Conservation (phyloP, 2,113 vertebrate species). For the Nothobranchius furzeri region DNA sequence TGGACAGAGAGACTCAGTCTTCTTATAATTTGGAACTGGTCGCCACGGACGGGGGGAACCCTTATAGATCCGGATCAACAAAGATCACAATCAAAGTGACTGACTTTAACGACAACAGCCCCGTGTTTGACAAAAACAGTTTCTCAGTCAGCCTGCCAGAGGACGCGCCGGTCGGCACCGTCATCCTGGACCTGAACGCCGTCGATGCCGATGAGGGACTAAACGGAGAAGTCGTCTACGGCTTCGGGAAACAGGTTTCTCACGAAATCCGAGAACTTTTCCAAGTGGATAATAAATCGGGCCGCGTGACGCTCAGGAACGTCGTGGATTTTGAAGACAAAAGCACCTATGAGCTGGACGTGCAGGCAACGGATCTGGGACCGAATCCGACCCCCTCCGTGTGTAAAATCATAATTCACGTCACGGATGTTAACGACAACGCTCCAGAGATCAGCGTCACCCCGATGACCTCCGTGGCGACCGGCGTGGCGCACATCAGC, state of each 20-base stretch:
- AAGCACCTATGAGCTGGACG: conserved; percentile 89
- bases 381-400: conserved; percentile 85
- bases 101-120: conserved; percentile 94
- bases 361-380: conserved; percentile 89
- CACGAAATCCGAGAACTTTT: conserved; percentile 88
- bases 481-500: conserved; percentile 74
- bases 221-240: conserved; percentile 90
- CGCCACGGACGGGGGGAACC: conserved; percentile 89
- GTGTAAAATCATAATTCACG: conserved; percentile 90
- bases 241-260: conserved; percentile 88
- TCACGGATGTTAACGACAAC: conserved; percentile 94
- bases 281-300: conserved; percentile 86
- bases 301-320: conserved; percentile 84
- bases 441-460: conserved; percentile 91
- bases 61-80: conserved; percentile 83
- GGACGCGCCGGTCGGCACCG: conserved; percentile 83
- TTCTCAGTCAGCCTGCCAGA: conserved; percentile 89
- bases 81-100: conserved; percentile 88
- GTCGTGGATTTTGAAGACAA: conserved; percentile 90
- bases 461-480: conserved; percentile 82
- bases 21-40: conserved; percentile 87
- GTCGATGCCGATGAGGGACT: conserved; percentile 88
- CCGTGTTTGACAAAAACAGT: conserved; percentile 86
- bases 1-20: conserved; percentile 91
- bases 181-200: conserved; percentile 88